Conservation (phyloP, 2,113 vertebrate genomes). For the Amphiprion percula region DNA sequence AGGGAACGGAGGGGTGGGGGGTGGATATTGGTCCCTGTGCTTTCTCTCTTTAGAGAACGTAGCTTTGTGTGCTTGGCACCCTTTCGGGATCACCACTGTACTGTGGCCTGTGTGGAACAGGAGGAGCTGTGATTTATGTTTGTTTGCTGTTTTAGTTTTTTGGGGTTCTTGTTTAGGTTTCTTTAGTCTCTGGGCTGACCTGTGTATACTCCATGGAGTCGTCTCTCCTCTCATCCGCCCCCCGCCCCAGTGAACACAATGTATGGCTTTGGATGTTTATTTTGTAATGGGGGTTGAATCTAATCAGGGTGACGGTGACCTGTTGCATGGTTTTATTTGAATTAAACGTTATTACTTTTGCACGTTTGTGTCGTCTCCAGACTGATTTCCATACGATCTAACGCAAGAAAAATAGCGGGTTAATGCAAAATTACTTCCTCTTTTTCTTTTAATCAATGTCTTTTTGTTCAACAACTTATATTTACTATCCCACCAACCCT, state of each 20-base stretch:
- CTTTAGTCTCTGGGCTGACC: constrained; percentile 45
- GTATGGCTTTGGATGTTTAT: constrained; percentile 76
- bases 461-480: no score
- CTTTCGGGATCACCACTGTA: constrained; percentile 44
- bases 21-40: constrained; percentile 13
- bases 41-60: constrained; percentile 26
- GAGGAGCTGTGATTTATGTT: constrained; percentile 32
- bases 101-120: constrained; percentile 36
- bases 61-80: constrained; percentile 13
- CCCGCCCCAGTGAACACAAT: constrained; percentile 52
- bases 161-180: constrained; percentile 39
- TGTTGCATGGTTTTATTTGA: constrained; percentile 81
- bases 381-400: background rate
- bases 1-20: background rate
- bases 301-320: constrained; percentile 74
- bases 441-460: no score
- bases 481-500: no score
- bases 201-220: constrained; percentile 29
- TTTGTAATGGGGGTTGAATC: constrained; percentile 69
- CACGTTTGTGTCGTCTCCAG: constrained; percentile 63
- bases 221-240: constrained; percentile 36
- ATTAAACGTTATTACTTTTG: constrained; percentile 82
- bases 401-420: background rate
- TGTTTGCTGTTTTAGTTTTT: background rate
- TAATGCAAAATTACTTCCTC: no score